Conservation (phyloP, 1,140 invertebrate genomes). For the Drosophila athabasca region DNA sequence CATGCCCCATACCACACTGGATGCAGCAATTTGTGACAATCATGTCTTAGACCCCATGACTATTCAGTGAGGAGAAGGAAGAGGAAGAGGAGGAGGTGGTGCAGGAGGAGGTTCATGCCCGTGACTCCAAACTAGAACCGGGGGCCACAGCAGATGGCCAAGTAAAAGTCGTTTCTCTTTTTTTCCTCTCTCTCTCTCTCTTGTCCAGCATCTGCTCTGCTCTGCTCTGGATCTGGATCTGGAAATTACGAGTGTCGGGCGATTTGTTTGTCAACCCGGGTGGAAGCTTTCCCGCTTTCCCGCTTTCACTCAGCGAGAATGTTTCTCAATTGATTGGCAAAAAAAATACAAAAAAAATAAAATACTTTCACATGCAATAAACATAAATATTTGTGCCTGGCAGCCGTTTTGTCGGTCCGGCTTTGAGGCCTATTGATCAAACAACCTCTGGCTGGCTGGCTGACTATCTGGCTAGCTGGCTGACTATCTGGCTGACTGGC, state of each 20-base stretch:
- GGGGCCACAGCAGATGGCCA: slow-evolving; percentile 40
- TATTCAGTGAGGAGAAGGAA: slow-evolving; percentile 11
- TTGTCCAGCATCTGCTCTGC: slow-evolving; percentile 44
- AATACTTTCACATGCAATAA: slow-evolving; percentile 73
- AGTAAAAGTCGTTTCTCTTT: slow-evolving; percentile 65
- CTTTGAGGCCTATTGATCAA: slow-evolving; percentile 69
- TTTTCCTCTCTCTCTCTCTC: slow-evolving; percentile 14
- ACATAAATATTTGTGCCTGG: slow-evolving; percentile 40
- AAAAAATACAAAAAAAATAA: slow-evolving; percentile 1
- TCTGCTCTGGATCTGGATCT: slow-evolving; percentile 27
- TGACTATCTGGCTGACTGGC: no score
- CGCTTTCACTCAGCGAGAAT: slow-evolving; percentile 71
- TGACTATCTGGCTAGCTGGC: no score
- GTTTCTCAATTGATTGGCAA: slow-evolving; percentile 64
- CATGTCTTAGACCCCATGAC: slow-evolving; percentile 51
- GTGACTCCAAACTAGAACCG: slow-evolving; percentile 51
- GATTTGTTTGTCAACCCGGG: slow-evolving; percentile 58
- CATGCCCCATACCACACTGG: no score
- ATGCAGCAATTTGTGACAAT: slow-evolving; percentile 71
- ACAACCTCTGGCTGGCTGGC: slow-evolving; percentile 37
- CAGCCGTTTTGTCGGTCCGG: slow-evolving; percentile 33
- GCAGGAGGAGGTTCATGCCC: slow-evolving; percentile 19
- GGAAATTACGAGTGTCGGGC: slow-evolving; percentile 17
- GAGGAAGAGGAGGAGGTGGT: neutral
- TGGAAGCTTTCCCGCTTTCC: slow-evolving; percentile 2